These are phyloP conservation scores for Notolepis coatsorum DNA, from an alignment of 2,797 vertebrate species.

Conservation along the genomic window DNA sequence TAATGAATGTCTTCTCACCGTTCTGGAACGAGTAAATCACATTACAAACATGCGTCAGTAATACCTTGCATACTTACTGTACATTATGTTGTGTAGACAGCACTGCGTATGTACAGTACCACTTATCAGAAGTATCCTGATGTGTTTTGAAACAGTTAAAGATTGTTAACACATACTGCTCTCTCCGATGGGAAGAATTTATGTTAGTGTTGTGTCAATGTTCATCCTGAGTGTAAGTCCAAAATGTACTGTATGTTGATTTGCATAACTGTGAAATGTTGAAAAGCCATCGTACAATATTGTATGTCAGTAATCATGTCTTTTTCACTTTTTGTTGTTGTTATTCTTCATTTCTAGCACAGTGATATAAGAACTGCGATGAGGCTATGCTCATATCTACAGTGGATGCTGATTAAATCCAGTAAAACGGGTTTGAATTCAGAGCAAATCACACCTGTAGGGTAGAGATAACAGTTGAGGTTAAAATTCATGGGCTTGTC, in stretches of 20 bases:
- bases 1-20: conserved; percentile 21
- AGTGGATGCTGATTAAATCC: conserved; percentile 22
- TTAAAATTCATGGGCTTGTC: conserved; percentile 1
- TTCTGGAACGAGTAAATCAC: conserved; percentile 22
- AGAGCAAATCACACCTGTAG: conserved; percentile 6
- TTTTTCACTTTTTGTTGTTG: conserved; percentile 1
- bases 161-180: conserved; percentile 12
- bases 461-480: conserved; percentile 30
- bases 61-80: conserved; percentile 13
- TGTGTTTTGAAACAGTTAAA: conserved; percentile 8
- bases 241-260: conserved; percentile 53
- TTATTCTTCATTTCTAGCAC: conserved; percentile 45
- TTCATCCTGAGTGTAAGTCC: conserved; percentile 52
- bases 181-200: conserved; percentile 39
- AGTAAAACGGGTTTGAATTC: conserved; percentile 12
- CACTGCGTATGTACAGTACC: conserved; percentile 19
- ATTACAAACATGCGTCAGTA: background rate
- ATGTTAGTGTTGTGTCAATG: conserved; percentile 46
- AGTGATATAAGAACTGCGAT: conserved; percentile 45
- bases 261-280: conserved; percentile 56
- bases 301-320: conserved; percentile 44
- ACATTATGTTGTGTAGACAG: conserved; percentile 20
- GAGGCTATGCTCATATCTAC: conserved; percentile 15
- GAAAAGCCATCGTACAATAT: conserved; percentile 61
- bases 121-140: conserved; percentile 24